Evolutionary conservation across 1,140 invertebrate species (phyloP).

Genomic region (Plectus sambesii): DNA sequence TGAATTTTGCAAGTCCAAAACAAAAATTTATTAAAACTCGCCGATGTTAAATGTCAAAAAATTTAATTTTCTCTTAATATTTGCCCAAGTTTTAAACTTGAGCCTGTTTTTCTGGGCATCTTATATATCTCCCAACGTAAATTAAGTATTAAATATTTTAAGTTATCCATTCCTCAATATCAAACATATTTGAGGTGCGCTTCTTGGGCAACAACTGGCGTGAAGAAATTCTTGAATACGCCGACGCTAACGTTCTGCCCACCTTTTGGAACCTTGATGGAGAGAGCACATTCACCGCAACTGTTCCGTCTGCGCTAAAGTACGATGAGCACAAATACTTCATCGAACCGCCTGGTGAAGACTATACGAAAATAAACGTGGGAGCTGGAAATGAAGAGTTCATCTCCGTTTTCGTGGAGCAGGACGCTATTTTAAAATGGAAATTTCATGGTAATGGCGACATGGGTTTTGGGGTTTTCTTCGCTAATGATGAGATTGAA

Average conservation of each 20-base stretch:
- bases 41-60: no score
- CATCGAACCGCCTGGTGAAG: constrained; percentile 7
- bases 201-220: constrained; percentile 32
- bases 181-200: no score
- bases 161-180: no score
- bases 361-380: constrained; percentile 19
- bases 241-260: constrained; percentile 17
- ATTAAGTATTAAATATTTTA: no score
- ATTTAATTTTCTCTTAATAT: no score
- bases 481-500: constrained; percentile 23
- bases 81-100: no score
- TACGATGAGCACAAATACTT: constrained; percentile 25
- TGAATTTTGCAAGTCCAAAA: no score
- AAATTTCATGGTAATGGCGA: constrained; percentile 21
- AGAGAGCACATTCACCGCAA: constrained; percentile 9
- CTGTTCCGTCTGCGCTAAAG: constrained; percentile 17
- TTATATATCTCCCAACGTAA: no score
- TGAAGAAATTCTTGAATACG: constrained; percentile 29
- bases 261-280: constrained; percentile 22
- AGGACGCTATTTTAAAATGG: constrained; percentile 20
- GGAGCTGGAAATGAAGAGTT: constrained; percentile 22
- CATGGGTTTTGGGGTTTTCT: constrained; percentile 28
- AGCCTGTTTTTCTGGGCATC: no score
- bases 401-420: constrained; percentile 22
- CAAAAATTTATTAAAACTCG: no score